These are phyloP conservation scores for Cacoxenus indagator DNA, from an alignment of 2,888 invertebrate species.

Conservation along the genomic window DNA sequence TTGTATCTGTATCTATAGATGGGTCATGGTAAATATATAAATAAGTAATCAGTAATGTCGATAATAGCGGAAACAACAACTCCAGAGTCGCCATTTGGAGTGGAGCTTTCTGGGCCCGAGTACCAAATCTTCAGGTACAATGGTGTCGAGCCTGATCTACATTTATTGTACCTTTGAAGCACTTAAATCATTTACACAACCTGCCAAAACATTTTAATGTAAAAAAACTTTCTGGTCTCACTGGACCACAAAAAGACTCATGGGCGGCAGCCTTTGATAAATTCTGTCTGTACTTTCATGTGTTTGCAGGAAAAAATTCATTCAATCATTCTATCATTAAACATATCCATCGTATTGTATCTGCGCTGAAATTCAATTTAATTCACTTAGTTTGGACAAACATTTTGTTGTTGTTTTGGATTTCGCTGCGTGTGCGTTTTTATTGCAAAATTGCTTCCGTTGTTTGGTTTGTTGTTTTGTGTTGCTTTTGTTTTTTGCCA, in stretches of 20 bases:
- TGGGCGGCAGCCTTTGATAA: neutral
- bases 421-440: neutral
- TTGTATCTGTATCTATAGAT: neutral
- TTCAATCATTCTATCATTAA: constrained; percentile 7
- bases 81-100: neutral
- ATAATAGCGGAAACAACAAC: too few species aligned
- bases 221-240: neutral
- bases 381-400: neutral
- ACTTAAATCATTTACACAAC: neutral
- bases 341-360: constrained; percentile 10
- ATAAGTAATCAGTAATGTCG: constrained; percentile 8
- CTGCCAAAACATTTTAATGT: neutral
- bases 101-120: neutral
- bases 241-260: neutral
- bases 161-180: neutral
- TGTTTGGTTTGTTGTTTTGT: neutral
- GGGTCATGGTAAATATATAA: neutral
- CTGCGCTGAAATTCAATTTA: constrained; percentile 11
- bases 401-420: neutral
- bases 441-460: neutral
- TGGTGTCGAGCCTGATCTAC: neutral
- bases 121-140: neutral
- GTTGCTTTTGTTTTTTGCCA: neutral
- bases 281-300: neutral
- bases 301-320: neutral